Evolutionary conservation across 1,140 invertebrate genomes (phyloP), one percentile per base, ranked within the genome.

Genomic region (Pristionchus pacificus): DNA sequence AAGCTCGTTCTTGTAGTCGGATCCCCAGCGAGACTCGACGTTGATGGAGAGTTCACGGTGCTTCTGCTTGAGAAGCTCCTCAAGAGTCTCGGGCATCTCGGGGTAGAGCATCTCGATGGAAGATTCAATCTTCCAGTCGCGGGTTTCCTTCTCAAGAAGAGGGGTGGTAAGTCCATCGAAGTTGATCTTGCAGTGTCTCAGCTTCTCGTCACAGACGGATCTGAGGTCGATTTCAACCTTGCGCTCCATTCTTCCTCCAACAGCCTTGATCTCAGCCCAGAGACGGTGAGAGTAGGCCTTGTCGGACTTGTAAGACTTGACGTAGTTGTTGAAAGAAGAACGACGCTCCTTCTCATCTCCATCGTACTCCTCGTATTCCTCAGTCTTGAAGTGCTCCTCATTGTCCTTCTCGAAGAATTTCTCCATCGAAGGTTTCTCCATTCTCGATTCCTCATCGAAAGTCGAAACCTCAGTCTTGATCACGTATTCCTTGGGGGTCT

Each of bases 401-500:
- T 19, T 33, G 3, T 70, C n/a, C 69, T 71, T 55, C 71, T 74
- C 55, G 70, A 60, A 58, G 69, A 33, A 66, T 32, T 38, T 58
- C 62, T 74, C 61, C 27, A 70, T n/a, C 25, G 63, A 27, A 55
- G 28, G 64, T 27, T 60, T 14, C n/a, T 77, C 70, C 32, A 65
- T 58, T 25, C 59, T 31, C 14, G 59, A 31, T n/a, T 31, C 15
- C 29, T 31, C 13, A 14, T 71, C 32, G n/a, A n/a, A n/a, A n/a
- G n/a, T n/a, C n/a, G n/a, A n/a, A n/a, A n/a, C n/a, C n/a, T 32
- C 28, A 27, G 59, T 2, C 28, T n/a, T 19, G 67, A 68, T 38
- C 31, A n/a, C 25, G 19, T 73, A 14, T 30, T 72, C 69, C 67
- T 72, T 71, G 65, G 70, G 67, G 32, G 70, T 14, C 49, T 74